Evolutionary conservation across 2,113 vertebrate species (phyloP).

Genomic region (Peromyscus californicus): DNA sequence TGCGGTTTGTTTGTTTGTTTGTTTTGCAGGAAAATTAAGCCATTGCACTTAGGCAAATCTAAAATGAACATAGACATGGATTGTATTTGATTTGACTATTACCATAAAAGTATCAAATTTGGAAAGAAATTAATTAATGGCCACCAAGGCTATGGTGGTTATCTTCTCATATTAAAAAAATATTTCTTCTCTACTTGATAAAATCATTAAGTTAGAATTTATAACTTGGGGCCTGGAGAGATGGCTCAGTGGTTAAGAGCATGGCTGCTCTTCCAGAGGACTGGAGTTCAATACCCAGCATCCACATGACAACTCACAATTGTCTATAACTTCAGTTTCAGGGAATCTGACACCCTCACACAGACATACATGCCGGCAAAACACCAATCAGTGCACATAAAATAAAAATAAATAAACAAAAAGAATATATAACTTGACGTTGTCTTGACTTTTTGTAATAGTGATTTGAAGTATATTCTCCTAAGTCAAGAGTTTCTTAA

Average conservation of each 20-base stretch:
- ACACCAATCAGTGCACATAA: no score
- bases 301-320: no score
- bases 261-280: no score
- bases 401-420: not conserved
- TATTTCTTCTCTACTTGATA: not conserved
- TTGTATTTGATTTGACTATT: not conserved
- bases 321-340: no score
- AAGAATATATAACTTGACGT: not conserved
- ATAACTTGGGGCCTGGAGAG: not conserved
- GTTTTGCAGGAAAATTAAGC: not conserved
- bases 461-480: slow-evolving; percentile 25
- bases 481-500: slow-evolving; percentile 41
- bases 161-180: not conserved
- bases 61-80: not conserved
- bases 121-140: not conserved
- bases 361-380: no score
- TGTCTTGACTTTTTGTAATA: not conserved
- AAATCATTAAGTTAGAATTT: not conserved
- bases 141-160: not conserved
- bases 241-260: no score
- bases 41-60: slow-evolving; percentile 9
- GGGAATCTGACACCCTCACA: no score
- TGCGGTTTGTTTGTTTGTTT: not conserved
- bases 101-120: not conserved
- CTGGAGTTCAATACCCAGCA: no score